phyloP scores from a whole-genome alignment of 92 coral and sea anemone species.

The Montipora capitata region DNA sequence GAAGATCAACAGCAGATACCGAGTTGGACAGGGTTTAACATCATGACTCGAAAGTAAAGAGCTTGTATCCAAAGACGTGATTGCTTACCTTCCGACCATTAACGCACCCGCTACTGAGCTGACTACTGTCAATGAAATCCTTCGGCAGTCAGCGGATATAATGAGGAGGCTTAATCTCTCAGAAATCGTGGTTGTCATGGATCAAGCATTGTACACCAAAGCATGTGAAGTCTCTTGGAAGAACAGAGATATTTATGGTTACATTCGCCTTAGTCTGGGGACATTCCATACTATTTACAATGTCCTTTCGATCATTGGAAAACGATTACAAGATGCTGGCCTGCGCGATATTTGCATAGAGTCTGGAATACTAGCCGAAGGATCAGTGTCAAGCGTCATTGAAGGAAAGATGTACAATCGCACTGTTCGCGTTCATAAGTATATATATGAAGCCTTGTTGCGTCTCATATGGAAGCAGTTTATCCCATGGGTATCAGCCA shows the following conservation, averaged over 20 bases:
- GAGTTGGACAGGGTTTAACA: slow-evolving; percentile 69
- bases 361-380: slow-evolving; percentile 49
- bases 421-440: slow-evolving; percentile 52
- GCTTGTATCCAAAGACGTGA: slow-evolving; percentile 33
- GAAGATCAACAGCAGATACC: slow-evolving; percentile 18
- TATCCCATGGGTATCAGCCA: slow-evolving; percentile 32
- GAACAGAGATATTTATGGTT: neutral
- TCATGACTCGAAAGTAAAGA: slow-evolving; percentile 20
- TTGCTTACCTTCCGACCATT: slow-evolving; percentile 49
- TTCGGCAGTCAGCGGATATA: slow-evolving; percentile 40
- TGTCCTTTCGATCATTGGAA: slow-evolving; percentile 56
- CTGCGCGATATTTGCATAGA: slow-evolving; percentile 51
- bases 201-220: slow-evolving; percentile 57
- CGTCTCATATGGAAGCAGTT: slow-evolving; percentile 52
- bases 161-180: slow-evolving; percentile 1
- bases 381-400: slow-evolving; percentile 27
- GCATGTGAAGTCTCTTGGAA: slow-evolving; percentile 45
- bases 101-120: slow-evolving; percentile 52
- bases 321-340: slow-evolving; percentile 69
- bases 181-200: slow-evolving; percentile 50
- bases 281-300: slow-evolving; percentile 68
- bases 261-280: slow-evolving; percentile 55
- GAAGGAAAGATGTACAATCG: slow-evolving; percentile 55
- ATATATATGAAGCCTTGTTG: slow-evolving; percentile 50
- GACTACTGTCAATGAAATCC: slow-evolving; percentile 48